Base-by-base conservation (phyloP, 2,888 invertebrate species). In the Hololepta plana region DNA sequence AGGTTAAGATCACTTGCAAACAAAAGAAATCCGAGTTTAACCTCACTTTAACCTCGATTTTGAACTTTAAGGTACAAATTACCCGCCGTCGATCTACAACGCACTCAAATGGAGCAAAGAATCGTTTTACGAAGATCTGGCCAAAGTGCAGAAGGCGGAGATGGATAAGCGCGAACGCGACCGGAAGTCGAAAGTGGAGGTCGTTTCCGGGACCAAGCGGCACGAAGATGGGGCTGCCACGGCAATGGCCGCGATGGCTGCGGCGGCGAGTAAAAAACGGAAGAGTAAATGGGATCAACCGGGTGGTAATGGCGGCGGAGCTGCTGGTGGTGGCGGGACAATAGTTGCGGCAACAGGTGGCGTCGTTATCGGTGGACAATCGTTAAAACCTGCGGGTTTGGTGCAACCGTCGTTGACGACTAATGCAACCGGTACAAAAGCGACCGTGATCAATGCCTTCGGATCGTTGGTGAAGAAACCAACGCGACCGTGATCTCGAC, bases 251-350 rank as follows among this genome's bases (percentile, higher is more conserved):
- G n/a, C n/a, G n/a, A n/a, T n/a, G n/a, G n/a, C n/a, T n/a, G n/a
- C n/a, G n/a, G n/a, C n/a, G n/a, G n/a, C n/a, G n/a, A n/a, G n/a
- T n/a, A 81, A 80, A 41, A 72, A 77, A 49, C 61, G 87, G 29
- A 87, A 85, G 57, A 85, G 85, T 3, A 88, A 88, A 52, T 88
- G 88, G 88, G 87, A 88, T 55, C 85, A 85, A 49, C 81, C 84
- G 1, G 75, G 72, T 2, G 61, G 71, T 24, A 35, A 33, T 29
- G 26, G 32, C 4, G n/a, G n/a, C n/a, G n/a, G n/a, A n/a, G n/a
- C n/a, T n/a, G n/a, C n/a, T n/a, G n/a, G n/a, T n/a, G n/a, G n/a
- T n/a, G n/a, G n/a, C n/a, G n/a, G n/a, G n/a, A n/a, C n/a, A n/a
- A n/a, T n/a, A n/a, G n/a, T n/a, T n/a, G n/a, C n/a, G n/a, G n/a